These are phyloP conservation scores for Dinoponera quadriceps DNA, from an alignment of 1,140 invertebrate genomes.

Conservation along the genomic window DNA sequence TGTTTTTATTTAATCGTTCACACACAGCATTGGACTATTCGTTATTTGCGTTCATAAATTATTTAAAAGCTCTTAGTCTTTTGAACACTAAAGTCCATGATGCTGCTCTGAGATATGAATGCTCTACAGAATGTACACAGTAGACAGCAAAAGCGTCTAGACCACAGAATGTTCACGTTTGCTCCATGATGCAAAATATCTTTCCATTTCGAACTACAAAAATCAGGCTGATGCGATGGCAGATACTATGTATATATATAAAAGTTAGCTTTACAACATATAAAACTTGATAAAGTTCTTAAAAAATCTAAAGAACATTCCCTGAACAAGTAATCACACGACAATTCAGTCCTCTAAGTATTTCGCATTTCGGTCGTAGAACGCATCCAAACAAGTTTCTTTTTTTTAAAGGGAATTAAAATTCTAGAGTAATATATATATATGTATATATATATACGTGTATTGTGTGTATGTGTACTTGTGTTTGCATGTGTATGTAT, in stretches of 20 bases:
- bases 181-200: constrained; percentile 66
- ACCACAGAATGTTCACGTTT: constrained; percentile 73
- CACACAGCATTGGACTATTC: constrained; percentile 62
- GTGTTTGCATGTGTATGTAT: constrained; percentile 2
- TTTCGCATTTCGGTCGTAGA: constrained; percentile 43
- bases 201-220: constrained; percentile 64
- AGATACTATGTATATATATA: constrained; percentile 69
- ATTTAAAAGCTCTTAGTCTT: constrained; percentile 72
- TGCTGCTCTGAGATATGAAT: constrained; percentile 74
- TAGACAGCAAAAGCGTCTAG: constrained; percentile 79
- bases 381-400: constrained; percentile 60
- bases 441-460: neutral
- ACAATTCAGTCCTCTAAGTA: constrained; percentile 44
- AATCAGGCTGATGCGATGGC: constrained; percentile 76
- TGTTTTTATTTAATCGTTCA: constrained; percentile 68
- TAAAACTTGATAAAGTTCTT: constrained; percentile 69
- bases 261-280: constrained; percentile 70
- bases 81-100: constrained; percentile 59
- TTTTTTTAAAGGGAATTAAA: constrained; percentile 51
- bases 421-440: constrained; percentile 47
- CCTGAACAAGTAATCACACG: constrained; percentile 66
- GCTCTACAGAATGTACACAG: constrained; percentile 76
- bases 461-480: neutral
- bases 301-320: constrained; percentile 69
- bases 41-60: constrained; percentile 67